These are phyloP conservation scores for Gobionotothen gibberifrons DNA, from an alignment of 2,797 vertebrate species.

Conservation along the genomic window DNA sequence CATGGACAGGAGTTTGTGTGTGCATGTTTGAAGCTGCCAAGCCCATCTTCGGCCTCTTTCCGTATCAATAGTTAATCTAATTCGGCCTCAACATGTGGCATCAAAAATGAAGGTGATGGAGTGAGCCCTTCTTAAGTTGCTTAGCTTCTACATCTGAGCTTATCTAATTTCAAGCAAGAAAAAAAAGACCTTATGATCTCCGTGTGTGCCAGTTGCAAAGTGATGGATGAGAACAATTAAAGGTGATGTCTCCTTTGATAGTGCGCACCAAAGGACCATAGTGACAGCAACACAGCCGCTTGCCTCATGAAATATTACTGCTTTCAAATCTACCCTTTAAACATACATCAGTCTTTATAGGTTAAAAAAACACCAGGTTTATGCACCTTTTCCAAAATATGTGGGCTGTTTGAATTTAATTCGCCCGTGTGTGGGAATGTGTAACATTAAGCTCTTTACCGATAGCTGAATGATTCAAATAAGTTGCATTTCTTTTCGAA, in stretches of 20 bases:
- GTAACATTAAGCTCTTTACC: background rate
- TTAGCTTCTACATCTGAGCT: conserved; percentile 27
- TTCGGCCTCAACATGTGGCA: conserved; percentile 13
- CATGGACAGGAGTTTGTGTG: conserved; percentile 16
- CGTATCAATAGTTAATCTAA: conserved; percentile 50
- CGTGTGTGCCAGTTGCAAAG: conserved; percentile 58
- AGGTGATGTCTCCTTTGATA: conserved; percentile 78
- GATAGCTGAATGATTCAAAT: conserved; percentile 22
- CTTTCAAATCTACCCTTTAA: conserved; percentile 68
- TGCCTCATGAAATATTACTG: conserved; percentile 75
- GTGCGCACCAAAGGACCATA: conserved; percentile 63
- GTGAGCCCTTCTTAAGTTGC: conserved; percentile 5
- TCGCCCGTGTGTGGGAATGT: conserved; percentile 2
- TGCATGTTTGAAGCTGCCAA: background rate
- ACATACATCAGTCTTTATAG: conserved; percentile 62
- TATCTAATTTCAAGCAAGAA: conserved; percentile 39
- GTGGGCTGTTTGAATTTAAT: conserved; percentile 20
- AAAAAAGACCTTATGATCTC: conserved; percentile 67
- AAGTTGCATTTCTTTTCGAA: conserved; percentile 26
- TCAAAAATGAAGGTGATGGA: conserved; percentile 40
- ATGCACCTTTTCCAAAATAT: conserved; percentile 23
- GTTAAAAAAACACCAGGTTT: conserved; percentile 19
- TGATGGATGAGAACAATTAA: conserved; percentile 81
- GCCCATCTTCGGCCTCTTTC: conserved; percentile 1
- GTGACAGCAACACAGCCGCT: conserved; percentile 62